Percentiles rank a stretch among this genome's conserved stretches.
Conservation (phyloP, 2,113 vertebrate species). For the Odobenus rosmarus region DNA sequence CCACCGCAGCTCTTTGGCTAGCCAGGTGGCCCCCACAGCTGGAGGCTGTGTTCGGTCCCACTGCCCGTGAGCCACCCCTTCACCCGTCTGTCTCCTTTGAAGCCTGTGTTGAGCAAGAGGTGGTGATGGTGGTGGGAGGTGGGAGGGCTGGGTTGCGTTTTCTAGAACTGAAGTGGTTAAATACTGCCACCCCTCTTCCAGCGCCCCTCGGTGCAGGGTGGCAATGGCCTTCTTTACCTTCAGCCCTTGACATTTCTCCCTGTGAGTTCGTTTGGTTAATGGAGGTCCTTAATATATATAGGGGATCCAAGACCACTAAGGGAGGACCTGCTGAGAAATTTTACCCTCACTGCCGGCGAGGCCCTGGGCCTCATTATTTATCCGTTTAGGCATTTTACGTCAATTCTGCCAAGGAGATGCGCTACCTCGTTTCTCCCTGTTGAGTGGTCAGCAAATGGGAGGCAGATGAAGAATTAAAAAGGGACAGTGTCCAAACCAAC, state of each 20-base stretch:
- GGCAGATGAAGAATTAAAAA: background rate
- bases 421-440: background rate
- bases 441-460: background rate
- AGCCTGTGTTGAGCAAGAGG: conserved; percentile 55
- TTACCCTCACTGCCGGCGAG: background rate
- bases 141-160: background rate
- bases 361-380: background rate
- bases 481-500: background rate
- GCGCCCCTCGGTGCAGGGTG: background rate
- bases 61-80: background rate
- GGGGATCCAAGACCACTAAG: background rate
- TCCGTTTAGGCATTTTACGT: background rate
- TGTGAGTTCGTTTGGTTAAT: background rate
- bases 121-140: background rate
- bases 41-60: background rate
- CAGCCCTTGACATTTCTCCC: background rate
- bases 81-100: background rate
- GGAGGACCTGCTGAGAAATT: background rate
- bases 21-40: background rate
- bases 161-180: conserved; percentile 38
- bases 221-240: background rate
- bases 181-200: background rate
- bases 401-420: background rate
- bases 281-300: background rate
- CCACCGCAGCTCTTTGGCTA: background rate